These are phyloP conservation scores for Ornithoptera priamus DNA, from an alignment of 2,888 invertebrate genomes.

Conservation along the genomic window DNA sequence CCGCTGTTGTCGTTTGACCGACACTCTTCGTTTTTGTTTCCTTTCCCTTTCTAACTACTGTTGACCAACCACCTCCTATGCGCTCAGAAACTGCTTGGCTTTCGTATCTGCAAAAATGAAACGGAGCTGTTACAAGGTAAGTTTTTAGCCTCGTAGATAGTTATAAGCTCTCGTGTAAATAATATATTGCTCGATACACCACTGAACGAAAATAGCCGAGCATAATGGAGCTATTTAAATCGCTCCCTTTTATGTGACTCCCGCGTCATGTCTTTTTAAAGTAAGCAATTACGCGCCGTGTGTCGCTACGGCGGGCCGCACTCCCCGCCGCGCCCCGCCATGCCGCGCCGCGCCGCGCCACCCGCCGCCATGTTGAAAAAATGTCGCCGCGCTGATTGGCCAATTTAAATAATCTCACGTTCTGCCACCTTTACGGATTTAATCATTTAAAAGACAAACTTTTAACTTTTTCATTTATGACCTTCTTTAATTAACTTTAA, in stretches of 20 bases:
- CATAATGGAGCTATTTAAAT: constrained; percentile 15
- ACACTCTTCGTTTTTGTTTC: no score
- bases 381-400: constrained; percentile 39
- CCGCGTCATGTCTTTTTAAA: constrained; percentile 20
- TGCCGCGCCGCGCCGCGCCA: neutral
- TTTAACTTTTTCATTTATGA: neutral
- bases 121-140: no score
- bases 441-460: neutral
- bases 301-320: constrained; percentile 35
- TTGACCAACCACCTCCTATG: no score
- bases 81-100: no score
- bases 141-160: no score
- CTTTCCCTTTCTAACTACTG: no score
- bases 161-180: no score
- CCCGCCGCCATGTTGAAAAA: constrained; percentile 40
- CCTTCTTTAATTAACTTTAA: no score
- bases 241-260: constrained; percentile 10
- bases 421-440: constrained; percentile 29
- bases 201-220: neutral
- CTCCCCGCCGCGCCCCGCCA: no score
- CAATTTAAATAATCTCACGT: constrained; percentile 39
- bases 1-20: no score
- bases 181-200: no score
- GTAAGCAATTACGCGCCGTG: constrained; percentile 33
- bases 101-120: no score